A percentile compares a stretch with the other conserved stretches of the same genome.
phyloP scores from a whole-genome alignment of 1,140 invertebrate species.

The Pectinophora gossypiella region DNA sequence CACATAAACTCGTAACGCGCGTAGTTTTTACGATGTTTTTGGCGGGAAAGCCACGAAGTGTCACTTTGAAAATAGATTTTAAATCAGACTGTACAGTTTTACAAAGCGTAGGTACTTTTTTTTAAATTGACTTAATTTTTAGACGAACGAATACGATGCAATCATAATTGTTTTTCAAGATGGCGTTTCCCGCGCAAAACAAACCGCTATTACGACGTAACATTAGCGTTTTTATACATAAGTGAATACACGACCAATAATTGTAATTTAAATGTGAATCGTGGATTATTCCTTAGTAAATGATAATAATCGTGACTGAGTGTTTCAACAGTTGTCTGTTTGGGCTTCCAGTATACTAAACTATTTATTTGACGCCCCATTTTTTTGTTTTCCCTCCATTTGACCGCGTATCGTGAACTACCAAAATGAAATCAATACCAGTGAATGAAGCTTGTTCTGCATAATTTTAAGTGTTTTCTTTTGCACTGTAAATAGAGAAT shows the following conservation, averaged over 20 bases:
- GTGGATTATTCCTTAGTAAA: slow-evolving; percentile 65
- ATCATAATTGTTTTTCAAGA: slow-evolving; percentile 17
- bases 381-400: slow-evolving; percentile 16
- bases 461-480: slow-evolving; percentile 40
- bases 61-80: not conserved
- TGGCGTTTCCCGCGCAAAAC: slow-evolving; percentile 35
- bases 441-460: slow-evolving; percentile 32
- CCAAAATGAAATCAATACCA: slow-evolving; percentile 29
- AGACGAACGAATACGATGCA: too few species aligned
- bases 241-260: slow-evolving; percentile 72
- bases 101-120: too few species aligned
- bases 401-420: slow-evolving; percentile 16
- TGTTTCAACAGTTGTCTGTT: slow-evolving; percentile 69
- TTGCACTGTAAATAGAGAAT: slow-evolving; percentile 60
- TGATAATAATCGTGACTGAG: slow-evolving; percentile 69
- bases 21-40: slow-evolving; percentile 42
- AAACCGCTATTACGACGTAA: slow-evolving; percentile 53
- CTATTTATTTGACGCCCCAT: slow-evolving; percentile 47
- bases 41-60: slow-evolving; percentile 27
- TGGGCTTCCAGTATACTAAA: slow-evolving; percentile 70
- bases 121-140: too few species aligned
- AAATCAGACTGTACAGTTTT: too few species aligned
- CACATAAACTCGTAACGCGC: slow-evolving; percentile 56
- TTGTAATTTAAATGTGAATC: slow-evolving; percentile 68
- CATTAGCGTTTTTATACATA: slow-evolving; percentile 59